A percentile compares a stretch with the other conserved stretches of the same genome.
Evolutionary conservation across 2,797 vertebrate species (phyloP).

Genomic region (Okamejei kenojei): DNA sequence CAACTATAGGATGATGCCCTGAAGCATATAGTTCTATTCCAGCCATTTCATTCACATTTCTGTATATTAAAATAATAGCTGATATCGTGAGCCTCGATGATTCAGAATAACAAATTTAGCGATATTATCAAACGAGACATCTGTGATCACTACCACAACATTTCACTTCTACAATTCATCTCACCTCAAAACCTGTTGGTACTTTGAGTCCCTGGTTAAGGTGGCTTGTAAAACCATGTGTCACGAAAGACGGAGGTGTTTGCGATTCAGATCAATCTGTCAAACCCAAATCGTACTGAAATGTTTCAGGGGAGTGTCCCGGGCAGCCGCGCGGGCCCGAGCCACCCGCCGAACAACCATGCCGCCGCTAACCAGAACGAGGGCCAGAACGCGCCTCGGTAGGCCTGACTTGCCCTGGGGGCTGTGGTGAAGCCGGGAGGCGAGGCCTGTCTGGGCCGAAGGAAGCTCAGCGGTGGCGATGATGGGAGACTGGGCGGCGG

Average conservation of each 20-base stretch:
- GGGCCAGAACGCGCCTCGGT: no score
- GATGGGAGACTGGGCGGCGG: no score
- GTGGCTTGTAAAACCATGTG: not conserved
- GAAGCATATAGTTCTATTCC: not conserved
- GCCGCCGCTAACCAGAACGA: no score
- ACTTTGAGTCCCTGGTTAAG: not conserved
- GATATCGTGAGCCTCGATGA: not conserved
- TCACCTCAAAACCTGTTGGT: no score
- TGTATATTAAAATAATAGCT: not conserved
- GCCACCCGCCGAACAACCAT: no score
- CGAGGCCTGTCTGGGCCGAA: no score
- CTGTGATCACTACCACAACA: not conserved
- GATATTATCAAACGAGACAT: not conserved
- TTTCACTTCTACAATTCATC: not conserved
- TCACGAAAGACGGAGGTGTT: not conserved
- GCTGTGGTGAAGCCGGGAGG: no score
- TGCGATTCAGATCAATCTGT: not conserved
- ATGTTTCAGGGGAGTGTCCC: not conserved
- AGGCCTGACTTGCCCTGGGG: no score
- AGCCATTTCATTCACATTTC: constrained; percentile 13
- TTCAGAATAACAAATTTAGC: not conserved
- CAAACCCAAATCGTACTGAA: not conserved
- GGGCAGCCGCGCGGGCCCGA: no score
- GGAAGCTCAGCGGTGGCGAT: no score
- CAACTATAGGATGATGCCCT: no score